Conservation (phyloP, 2,113 vertebrate genomes). For the Cyprinodon tularosa region DNA sequence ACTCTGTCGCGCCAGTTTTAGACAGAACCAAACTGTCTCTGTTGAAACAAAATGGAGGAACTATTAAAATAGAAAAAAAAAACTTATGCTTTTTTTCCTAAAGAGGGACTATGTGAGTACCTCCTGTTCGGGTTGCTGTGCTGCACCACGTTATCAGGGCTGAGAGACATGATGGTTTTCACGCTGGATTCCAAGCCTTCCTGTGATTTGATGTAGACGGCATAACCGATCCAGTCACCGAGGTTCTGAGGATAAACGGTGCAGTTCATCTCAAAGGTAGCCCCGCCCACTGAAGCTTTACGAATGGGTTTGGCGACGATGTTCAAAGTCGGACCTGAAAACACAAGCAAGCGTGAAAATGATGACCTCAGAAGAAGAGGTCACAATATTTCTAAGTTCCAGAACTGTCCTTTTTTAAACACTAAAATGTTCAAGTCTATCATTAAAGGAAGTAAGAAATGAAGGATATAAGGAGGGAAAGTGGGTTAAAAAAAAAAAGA, state of each 20-base stretch:
- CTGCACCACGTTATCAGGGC: slow-evolving; percentile 86
- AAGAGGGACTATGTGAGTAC: slow-evolving; percentile 9
- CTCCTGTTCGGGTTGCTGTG: slow-evolving; percentile 82
- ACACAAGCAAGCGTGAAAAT: not conserved
- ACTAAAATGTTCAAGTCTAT: not conserved
- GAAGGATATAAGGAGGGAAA: too few relatives aligned
- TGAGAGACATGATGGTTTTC: slow-evolving; percentile 87
- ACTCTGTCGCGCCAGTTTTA: slow-evolving; percentile 88
- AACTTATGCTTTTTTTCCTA: not conserved
- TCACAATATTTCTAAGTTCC: not conserved
- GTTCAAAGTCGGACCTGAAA: slow-evolving; percentile 61
- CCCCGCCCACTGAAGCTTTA: slow-evolving; percentile 87
- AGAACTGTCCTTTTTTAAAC: not conserved
- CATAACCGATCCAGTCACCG: slow-evolving; percentile 85
- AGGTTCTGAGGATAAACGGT: slow-evolving; percentile 85
- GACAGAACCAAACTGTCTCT: slow-evolving; percentile 87
- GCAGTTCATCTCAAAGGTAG: slow-evolving; percentile 96
- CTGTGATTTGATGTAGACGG: slow-evolving; percentile 86
- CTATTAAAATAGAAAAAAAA: accelerated
- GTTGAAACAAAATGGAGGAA: not conserved
- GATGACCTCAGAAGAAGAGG: not conserved
- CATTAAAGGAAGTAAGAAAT: not conserved
- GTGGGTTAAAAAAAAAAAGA: too few relatives aligned
- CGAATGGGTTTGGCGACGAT: slow-evolving; percentile 80
- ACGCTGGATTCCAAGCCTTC: slow-evolving; percentile 72